Conservation (phyloP, 2,888 invertebrate genomes). For the Cybosia mesomella region DNA sequence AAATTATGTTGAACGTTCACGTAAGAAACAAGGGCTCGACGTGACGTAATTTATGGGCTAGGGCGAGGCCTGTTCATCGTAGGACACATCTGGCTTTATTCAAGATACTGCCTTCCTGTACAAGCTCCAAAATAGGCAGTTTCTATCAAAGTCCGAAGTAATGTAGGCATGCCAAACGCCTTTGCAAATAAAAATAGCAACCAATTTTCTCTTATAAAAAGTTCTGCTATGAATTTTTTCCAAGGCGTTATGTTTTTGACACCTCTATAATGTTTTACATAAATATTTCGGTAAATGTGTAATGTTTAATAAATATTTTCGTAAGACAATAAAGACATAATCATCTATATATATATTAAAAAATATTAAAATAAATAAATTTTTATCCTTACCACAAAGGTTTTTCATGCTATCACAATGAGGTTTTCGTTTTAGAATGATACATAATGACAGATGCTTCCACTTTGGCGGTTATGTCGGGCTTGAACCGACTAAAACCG, state of each 20-base stretch:
- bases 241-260: slow-evolving; percentile 28
- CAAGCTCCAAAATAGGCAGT: slow-evolving; percentile 39
- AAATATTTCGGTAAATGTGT: neutral
- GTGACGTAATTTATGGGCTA: slow-evolving; percentile 73
- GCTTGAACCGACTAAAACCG: too few relatives aligned
- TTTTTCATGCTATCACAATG: too few relatives aligned
- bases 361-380: too few relatives aligned
- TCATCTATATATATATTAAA: too few relatives aligned
- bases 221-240: slow-evolving; percentile 36
- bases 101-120: slow-evolving; percentile 49
- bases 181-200: slow-evolving; percentile 21
- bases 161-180: slow-evolving; percentile 29
- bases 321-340: neutral
- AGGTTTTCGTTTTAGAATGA: too few relatives aligned
- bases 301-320: neutral
- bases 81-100: slow-evolving; percentile 72
- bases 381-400: neutral
- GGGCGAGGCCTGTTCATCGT: slow-evolving; percentile 56
- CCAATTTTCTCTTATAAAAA: slow-evolving; percentile 9
- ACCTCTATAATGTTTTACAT: neutral
- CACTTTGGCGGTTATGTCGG: too few relatives aligned
- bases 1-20: slow-evolving; percentile 67
- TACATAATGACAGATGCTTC: too few relatives aligned
- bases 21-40: slow-evolving; percentile 69
- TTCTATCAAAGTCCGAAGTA: slow-evolving; percentile 20